phyloP scores from a whole-genome alignment of 2,113 vertebrate species.

The Chiloscyllium plagiosum region DNA sequence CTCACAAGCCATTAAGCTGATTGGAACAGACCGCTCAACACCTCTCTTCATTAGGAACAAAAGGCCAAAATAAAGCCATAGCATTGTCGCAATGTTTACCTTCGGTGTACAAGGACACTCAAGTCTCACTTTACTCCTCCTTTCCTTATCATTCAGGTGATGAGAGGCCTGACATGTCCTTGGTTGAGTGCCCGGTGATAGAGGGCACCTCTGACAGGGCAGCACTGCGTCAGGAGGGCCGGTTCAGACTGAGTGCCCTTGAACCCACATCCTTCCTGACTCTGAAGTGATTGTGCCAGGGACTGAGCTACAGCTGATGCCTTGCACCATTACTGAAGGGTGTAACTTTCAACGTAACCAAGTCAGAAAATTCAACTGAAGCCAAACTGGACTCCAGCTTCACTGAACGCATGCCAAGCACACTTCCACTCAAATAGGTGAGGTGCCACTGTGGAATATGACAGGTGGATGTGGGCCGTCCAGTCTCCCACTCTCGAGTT shows the following conservation, averaged over 20 bases:
- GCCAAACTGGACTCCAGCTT: neutral
- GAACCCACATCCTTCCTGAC: neutral
- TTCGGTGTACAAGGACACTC: too few species aligned
- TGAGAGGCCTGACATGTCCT: neutral
- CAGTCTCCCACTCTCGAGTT: too few species aligned
- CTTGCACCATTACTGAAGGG: neutral
- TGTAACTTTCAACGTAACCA: neutral
- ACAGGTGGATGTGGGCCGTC: too few species aligned
- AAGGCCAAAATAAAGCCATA: too few species aligned
- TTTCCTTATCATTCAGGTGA: too few species aligned
- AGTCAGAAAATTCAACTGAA: neutral
- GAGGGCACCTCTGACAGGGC: neutral
- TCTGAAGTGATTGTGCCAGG: neutral
- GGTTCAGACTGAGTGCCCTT: neutral
- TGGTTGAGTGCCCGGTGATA: neutral
- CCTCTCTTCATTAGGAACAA: too few species aligned
- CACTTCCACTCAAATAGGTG: neutral
- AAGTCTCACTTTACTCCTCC: too few species aligned
- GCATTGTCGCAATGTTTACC: too few species aligned
- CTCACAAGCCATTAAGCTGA: too few species aligned
- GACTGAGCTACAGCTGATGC: neutral
- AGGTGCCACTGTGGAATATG: neutral
- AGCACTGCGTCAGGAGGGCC: neutral
- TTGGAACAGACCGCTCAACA: too few species aligned
- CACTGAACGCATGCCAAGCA: neutral